Percentiles rank a stretch among this genome's conserved stretches.
phyloP scores from a whole-genome alignment of 2,797 vertebrate species.

The Choloepus didactylus region DNA sequence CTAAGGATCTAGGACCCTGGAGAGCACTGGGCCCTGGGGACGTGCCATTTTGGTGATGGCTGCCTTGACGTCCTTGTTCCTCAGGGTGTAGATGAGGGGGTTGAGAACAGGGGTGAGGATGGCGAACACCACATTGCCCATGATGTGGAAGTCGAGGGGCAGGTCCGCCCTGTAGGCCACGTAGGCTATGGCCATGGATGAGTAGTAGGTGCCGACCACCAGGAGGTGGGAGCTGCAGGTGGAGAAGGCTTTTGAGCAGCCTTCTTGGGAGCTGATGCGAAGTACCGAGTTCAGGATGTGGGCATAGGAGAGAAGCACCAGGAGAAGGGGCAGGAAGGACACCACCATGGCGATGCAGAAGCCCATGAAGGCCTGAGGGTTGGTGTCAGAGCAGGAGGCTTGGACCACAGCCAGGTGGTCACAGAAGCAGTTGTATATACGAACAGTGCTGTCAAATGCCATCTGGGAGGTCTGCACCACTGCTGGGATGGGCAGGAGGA shows the following conservation, averaged over 20 bases:
- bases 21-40: neutral
- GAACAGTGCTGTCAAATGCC: slow-evolving; percentile 47
- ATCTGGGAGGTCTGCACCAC: slow-evolving; percentile 60
- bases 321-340: slow-evolving; percentile 69
- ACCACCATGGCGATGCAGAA: slow-evolving; percentile 69
- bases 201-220: slow-evolving; percentile 60
- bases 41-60: neutral
- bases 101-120: neutral
- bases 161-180: slow-evolving; percentile 27
- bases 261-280: neutral
- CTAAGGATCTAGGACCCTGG: neutral
- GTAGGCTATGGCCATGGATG: slow-evolving; percentile 22
- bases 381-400: slow-evolving; percentile 71
- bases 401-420: slow-evolving; percentile 75
- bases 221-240: slow-evolving; percentile 69
- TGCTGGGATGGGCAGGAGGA: slow-evolving; percentile 48
- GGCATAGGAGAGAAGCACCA: slow-evolving; percentile 44
- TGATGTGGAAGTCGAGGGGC: neutral
- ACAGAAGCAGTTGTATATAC: slow-evolving; percentile 76
- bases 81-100: neutral
- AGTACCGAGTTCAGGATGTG: slow-evolving; percentile 33
- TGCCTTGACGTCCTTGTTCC: slow-evolving; percentile 28
- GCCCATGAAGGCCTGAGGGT: slow-evolving; percentile 67
- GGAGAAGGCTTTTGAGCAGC: slow-evolving; percentile 53
- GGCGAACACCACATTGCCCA: neutral